Conservation (phyloP, 1,140 invertebrate genomes). For the Bombus cullumanus region DNA sequence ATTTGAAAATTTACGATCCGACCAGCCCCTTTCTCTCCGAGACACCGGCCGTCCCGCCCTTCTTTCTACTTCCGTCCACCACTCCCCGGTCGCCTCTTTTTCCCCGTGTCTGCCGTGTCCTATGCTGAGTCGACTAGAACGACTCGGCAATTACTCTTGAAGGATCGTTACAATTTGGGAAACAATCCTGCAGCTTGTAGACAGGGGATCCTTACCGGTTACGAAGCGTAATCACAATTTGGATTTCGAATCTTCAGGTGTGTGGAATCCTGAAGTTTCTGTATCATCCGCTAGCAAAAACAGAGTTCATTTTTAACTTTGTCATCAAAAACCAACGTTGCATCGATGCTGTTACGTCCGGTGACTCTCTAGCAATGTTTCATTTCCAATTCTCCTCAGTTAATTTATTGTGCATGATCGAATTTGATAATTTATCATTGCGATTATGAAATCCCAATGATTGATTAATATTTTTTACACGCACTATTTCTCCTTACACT, state of each 20-base stretch:
- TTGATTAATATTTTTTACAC: no score
- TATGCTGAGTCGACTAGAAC: slow-evolving; percentile 77
- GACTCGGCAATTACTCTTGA: slow-evolving; percentile 77
- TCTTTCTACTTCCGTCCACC: neutral
- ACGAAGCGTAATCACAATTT: neutral
- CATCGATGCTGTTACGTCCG: no score
- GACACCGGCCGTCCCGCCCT: neutral
- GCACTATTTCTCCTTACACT: no score
- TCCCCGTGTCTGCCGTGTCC: slow-evolving; percentile 52
- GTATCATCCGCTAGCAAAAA: no score
- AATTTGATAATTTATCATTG: no score
- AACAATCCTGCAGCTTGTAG: slow-evolving; percentile 73
- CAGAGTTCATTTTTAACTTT: no score
- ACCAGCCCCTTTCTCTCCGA: neutral
- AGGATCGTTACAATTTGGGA: slow-evolving; percentile 74
- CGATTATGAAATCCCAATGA: no score
- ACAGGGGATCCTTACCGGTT: slow-evolving; percentile 1
- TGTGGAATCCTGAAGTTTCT: no score
- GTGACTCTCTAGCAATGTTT: no score
- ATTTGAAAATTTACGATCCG: slow-evolving; percentile 77
- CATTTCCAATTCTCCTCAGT: no score
- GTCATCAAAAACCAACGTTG: no score
- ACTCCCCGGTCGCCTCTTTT: slow-evolving; percentile 9
- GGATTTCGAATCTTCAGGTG: neutral
- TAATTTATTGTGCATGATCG: no score